Base-by-base conservation (phyloP, 2,888 invertebrate genomes). In the Brachypalpus laphriformis region DNA sequence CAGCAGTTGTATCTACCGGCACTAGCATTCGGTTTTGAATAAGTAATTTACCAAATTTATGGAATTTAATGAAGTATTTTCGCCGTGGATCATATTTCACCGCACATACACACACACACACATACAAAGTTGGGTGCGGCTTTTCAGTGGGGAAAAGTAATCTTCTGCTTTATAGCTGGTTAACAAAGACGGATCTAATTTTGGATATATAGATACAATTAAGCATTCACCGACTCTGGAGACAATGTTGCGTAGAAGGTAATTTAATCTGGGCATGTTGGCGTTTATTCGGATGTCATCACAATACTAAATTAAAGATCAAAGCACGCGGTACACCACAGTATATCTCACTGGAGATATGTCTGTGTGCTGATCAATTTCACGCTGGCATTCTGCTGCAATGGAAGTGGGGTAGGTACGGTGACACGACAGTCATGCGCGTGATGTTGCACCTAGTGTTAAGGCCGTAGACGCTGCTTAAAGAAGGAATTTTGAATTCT, bases 31-130 rank as follows among this genome's bases (percentile, higher is more conserved):
- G 20, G 20, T 16, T 37, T 51, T 65, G 75, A 75, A 75, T 82
- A 65, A 65, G 76, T 61, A 76, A 76, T 82, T 82, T 76, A 56
- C 56, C 47, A 57, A 81, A 70, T 82, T 76, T 82, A 76, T 76
- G 82, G 82, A 82, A 82, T 82, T 76, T 76, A 57, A 70, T 71
- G 37, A 76, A 82, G 71, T 59, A 66, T 66, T 76, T 71, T 65
- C 20, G 40, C 31, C 6, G 47, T 16, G 76, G 71, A 65, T 71
- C 70, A 65, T 76, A 71, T 82, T 76, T 82, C 71, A 59, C 54
- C 45, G 16, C 22, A 18, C 65, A 63, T n/a, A n/a, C n/a, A n/a
- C n/a, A n/a, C n/a, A n/a, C 42, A 18, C 11, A 22, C 3, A 16
- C 1, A 5, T 0, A 34, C 6, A 25, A 22, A 51, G 54, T 61